These are phyloP conservation scores for Rhabdomys pumilio DNA, from an alignment of 2,797 vertebrate genomes.

Conservation along the genomic window DNA sequence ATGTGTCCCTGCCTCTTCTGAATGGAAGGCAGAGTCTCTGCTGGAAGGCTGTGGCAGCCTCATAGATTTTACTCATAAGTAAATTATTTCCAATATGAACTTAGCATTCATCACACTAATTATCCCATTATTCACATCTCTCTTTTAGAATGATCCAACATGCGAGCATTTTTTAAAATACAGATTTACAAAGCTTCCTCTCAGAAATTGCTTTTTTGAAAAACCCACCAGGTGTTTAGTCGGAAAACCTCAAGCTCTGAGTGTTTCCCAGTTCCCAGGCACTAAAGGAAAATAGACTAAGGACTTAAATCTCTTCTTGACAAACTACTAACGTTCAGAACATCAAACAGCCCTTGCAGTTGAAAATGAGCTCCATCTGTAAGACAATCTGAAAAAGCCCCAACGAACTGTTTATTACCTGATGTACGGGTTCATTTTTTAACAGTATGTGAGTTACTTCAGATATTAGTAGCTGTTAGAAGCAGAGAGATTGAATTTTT, in stretches of 20 bases:
- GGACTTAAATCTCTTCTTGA: slow-evolving; percentile 70
- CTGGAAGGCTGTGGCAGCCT: slow-evolving; percentile 13
- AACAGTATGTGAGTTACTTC: slow-evolving; percentile 53
- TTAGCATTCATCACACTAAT: slow-evolving; percentile 85
- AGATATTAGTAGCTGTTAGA: slow-evolving; percentile 49
- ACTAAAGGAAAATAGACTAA: slow-evolving; percentile 51
- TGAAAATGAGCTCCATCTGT: slow-evolving; percentile 76
- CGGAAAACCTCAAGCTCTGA: slow-evolving; percentile 71
- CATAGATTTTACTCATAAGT: slow-evolving; percentile 72
- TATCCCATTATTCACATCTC: slow-evolving; percentile 86
- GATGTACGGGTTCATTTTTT: slow-evolving; percentile 57
- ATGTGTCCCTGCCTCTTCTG: slow-evolving; percentile 56
- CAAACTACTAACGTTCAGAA: slow-evolving; percentile 74
- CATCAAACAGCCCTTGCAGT: slow-evolving; percentile 78
- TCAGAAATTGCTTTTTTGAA: slow-evolving; percentile 77
- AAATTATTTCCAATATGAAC: slow-evolving; percentile 73
- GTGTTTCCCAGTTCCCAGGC: slow-evolving; percentile 72
- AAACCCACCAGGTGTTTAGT: slow-evolving; percentile 68
- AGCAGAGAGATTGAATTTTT: slow-evolving; percentile 7
- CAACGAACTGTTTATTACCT: slow-evolving; percentile 54
- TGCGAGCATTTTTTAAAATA: slow-evolving; percentile 84
- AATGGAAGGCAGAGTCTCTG: slow-evolving; percentile 67
- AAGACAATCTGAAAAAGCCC: slow-evolving; percentile 54
- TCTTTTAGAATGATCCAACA: slow-evolving; percentile 83
- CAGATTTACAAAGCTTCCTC: slow-evolving; percentile 79